Percentiles rank a stretch among this genome's conserved stretches.
These are phyloP conservation scores for Copsychus sechellarum DNA, from an alignment of 2,113 vertebrate genomes.

Conservation along the genomic window DNA sequence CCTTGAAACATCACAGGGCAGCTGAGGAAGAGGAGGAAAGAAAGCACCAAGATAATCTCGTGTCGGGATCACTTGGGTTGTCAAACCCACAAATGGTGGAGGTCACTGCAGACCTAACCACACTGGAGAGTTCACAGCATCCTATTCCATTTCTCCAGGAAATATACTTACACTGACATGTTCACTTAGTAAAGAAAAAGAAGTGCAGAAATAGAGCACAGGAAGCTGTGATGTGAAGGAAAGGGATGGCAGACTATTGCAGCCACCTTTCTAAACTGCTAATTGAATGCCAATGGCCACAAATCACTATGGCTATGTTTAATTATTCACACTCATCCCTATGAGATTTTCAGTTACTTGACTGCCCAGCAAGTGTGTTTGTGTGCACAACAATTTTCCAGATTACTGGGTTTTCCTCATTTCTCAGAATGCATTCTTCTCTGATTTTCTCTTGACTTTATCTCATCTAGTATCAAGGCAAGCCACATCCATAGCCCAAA, in stretches of 20 bases:
- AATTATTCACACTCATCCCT: background rate
- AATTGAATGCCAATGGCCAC: background rate
- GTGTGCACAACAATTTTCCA: background rate
- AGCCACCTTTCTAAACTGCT: background rate
- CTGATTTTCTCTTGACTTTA: background rate
- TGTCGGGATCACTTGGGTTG: rapidly evolving
- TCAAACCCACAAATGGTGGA: background rate
- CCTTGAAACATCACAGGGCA: background rate
- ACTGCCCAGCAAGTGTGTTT: background rate
- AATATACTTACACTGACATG: background rate
- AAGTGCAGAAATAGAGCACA: background rate
- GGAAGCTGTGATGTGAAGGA: background rate
- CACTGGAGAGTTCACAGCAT: background rate
- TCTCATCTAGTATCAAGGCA: background rate
- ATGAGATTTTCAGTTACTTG: background rate
- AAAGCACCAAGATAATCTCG: rapidly evolving
- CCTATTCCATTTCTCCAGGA: background rate
- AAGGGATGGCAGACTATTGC: background rate
- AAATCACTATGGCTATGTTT: background rate
- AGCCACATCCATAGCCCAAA: background rate
- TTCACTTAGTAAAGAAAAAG: background rate
- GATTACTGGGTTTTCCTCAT: background rate
- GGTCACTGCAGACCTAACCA: background rate
- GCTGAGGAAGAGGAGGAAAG: background rate
- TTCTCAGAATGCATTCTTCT: background rate